Percentiles rank a stretch among this genome's conserved stretches.
Evolutionary conservation across 1,140 invertebrate genomes (phyloP).

Genomic region (Cyclina sinensis): DNA sequence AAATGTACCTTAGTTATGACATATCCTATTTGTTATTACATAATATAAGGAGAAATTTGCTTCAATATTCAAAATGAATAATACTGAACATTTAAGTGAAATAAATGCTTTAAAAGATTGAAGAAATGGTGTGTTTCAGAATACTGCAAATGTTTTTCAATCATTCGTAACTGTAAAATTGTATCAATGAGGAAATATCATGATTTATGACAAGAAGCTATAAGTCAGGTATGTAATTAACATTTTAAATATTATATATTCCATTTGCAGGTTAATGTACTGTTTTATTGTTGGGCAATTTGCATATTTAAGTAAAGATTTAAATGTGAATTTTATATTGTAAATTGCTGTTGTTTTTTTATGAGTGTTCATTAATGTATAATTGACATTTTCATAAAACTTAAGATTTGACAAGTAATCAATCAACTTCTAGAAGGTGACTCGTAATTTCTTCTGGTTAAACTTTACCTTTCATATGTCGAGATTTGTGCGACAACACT

Average conservation of each 20-base stretch:
- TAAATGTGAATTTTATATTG: constrained; percentile 64
- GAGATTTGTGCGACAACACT: neutral
- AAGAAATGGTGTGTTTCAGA: neutral
- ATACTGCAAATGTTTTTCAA: neutral
- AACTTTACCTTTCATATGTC: neutral
- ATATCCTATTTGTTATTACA: no score
- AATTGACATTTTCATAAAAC: constrained; percentile 54
- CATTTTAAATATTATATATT: constrained; percentile 55
- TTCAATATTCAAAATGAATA: neutral
- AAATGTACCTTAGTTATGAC: no score
- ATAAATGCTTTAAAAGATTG: neutral
- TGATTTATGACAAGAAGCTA: neutral
- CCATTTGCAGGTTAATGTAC: constrained; percentile 29
- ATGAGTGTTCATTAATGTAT: constrained; percentile 56
- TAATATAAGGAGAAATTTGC: no score
- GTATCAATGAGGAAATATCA: constrained; percentile 13
- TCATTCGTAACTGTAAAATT: neutral
- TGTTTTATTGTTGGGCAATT: constrained; percentile 45
- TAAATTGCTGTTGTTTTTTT: constrained; percentile 62
- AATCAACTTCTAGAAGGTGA: constrained; percentile 16
- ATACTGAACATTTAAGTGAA: neutral
- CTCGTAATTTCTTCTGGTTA: constrained; percentile 1
- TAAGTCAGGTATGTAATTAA: constrained; percentile 26
- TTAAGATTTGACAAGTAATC: constrained; percentile 25
- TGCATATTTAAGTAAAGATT: constrained; percentile 50